Base-by-base conservation (phyloP, 2,113 vertebrate species). In the Cynoglossus semilaevis region DNA sequence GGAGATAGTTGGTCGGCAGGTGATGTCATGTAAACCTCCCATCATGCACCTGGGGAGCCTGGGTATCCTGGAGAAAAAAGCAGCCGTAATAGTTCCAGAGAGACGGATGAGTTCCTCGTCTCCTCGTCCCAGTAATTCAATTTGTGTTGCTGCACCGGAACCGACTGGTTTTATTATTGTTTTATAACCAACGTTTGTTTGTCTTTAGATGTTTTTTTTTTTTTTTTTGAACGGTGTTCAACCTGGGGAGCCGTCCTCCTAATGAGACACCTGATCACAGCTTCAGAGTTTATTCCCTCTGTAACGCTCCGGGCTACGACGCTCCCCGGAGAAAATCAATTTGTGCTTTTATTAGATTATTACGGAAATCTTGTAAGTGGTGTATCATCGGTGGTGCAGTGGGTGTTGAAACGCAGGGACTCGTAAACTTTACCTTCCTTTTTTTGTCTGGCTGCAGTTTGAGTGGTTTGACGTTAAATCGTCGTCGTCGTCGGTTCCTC, bases 31-130 rank as follows among this genome's bases (percentile, higher is more conserved):
- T 79, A 85, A 76, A 85, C 79, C 64, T 75, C 64, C 68, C 60
- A 81, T 84, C 67, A 60, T 74, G 76, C 66, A 43, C 76, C 79
- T 70, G 87, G 87, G 86, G 86, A 72, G 84, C 77, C 13, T 49
- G 60, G 58, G 54, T 77, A 84, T 86, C 87, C 84, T 86, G 86
- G 81, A 85, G 81, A 77, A 79, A 86, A 86, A n/a, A n/a, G 74
- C 79, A 58, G 54, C 80, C 60, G 57, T 82, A 72, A 81, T 74
- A 73, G 67, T 74, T 74, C 9, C 44, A 68, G 58, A 51, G 56
- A 75, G 51, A 79, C 44, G 44, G 53, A 79, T 44, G 11, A 55
- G 29, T 4, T 60, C 51, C 35, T 35, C 63, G 42, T 15, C 68
- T 63, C 58, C 46, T 22, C 34, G 14, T 22, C 51, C 14, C 49